phyloP scores from a whole-genome alignment of 2,797 vertebrate genomes.

The Tapera naevia region DNA sequence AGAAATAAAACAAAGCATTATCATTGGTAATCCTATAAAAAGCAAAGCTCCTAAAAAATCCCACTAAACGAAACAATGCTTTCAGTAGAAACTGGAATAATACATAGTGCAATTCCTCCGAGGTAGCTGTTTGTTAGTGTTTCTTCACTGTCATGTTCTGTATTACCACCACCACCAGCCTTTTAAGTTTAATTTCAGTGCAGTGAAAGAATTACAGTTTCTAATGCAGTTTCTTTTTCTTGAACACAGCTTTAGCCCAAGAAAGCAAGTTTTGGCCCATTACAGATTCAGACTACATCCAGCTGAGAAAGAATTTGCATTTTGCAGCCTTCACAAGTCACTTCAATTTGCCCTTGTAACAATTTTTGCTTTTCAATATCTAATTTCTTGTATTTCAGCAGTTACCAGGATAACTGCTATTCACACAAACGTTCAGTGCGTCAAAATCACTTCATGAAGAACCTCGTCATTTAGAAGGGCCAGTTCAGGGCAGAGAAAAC shows the following conservation, averaged over 20 bases:
- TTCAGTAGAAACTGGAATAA: neutral
- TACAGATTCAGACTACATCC: neutral
- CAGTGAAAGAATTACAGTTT: neutral
- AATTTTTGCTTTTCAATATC: neutral
- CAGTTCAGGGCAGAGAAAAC: neutral
- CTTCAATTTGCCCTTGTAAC: neutral
- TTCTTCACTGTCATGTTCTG: neutral
- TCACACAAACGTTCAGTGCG: neutral
- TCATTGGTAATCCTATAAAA: neutral
- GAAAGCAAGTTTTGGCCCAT: neutral
- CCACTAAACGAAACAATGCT: neutral
- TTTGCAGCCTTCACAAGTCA: neutral
- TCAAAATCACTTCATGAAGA: neutral
- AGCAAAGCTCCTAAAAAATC: neutral
- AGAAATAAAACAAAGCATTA: neutral
- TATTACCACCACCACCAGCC: neutral
- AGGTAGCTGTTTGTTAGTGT: neutral
- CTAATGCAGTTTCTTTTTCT: neutral
- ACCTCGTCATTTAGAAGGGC: rapidly evolving
- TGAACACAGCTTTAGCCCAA: neutral
- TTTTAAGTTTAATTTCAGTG: neutral
- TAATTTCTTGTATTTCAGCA: neutral
- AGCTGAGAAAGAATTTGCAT: rapidly evolving
- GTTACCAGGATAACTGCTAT: neutral
- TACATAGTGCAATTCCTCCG: neutral